Conservation (phyloP, 2,797 vertebrate species). For the Thripadectes ignobilis region DNA sequence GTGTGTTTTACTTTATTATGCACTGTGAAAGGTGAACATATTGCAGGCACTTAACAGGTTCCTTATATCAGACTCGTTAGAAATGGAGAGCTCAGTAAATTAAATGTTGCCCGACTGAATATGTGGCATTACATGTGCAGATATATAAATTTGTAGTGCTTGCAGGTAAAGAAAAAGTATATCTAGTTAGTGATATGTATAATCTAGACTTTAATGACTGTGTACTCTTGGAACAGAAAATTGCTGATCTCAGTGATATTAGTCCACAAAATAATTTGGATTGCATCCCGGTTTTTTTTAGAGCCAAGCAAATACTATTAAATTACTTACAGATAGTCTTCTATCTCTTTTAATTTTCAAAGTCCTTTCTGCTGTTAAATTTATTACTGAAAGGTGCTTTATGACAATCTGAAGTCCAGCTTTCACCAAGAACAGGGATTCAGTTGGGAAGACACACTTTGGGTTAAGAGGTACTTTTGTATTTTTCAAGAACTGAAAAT, state of each 20-base stretch:
- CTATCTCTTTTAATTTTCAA: background rate
- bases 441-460: background rate
- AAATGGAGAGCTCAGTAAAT: slow-evolving; percentile 9
- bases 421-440: background rate
- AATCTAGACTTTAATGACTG: background rate
- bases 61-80: slow-evolving; percentile 4
- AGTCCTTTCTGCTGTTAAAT: background rate
- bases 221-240: background rate
- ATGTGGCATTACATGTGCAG: background rate
- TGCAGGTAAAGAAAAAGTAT: background rate
- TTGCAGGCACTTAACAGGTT: slow-evolving; percentile 58
- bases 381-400: background rate
- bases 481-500: background rate
- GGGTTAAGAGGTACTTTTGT: background rate
- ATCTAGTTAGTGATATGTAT: background rate
- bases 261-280: background rate
- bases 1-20: slow-evolving; percentile 54
- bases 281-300: background rate
- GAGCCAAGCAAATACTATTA: background rate
- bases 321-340: background rate
- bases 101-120: background rate
- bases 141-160: accelerated
- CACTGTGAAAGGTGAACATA: slow-evolving; percentile 59
- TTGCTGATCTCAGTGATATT: background rate
- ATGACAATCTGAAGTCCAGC: background rate